Evolutionary conservation across 1,140 invertebrate genomes (phyloP).

Genomic region (Papilio xuthus): DNA sequence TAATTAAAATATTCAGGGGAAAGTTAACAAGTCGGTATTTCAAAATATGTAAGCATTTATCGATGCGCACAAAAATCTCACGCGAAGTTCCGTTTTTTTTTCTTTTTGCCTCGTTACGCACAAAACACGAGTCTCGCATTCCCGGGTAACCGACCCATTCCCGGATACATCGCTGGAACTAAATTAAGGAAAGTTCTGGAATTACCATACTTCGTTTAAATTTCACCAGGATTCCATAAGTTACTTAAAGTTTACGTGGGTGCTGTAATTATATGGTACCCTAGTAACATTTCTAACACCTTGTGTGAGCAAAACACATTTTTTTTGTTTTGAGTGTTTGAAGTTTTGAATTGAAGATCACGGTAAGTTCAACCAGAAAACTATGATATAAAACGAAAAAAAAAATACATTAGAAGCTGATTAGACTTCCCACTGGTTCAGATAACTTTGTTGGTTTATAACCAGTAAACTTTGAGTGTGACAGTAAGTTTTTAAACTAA

Average conservation of each 20-base stretch:
- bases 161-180: conserved; percentile 22
- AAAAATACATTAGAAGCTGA: too few relatives aligned
- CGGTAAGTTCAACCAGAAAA: too few relatives aligned
- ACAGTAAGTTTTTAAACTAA: not conserved
- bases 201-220: conserved; percentile 5
- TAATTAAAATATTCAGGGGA: not conserved
- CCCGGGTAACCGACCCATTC: not conserved
- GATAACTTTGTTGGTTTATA: too few relatives aligned
- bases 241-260: not conserved
- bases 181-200: conserved; percentile 30
- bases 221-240: not conserved
- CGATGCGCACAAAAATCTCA: conserved; percentile 15
- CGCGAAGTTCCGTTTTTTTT: not conserved
- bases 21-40: not conserved
- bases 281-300: conserved; percentile 3
- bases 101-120: conserved; percentile 28
- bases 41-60: not conserved
- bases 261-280: not conserved
- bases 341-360: too few relatives aligned
- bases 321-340: too few relatives aligned
- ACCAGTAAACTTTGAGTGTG: too few relatives aligned
- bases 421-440: too few relatives aligned
- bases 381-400: too few relatives aligned
- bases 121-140: conserved; percentile 20
- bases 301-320: not conserved